phyloP scores from a whole-genome alignment of 2,113 vertebrate species.

The Isichthys henryi region DNA sequence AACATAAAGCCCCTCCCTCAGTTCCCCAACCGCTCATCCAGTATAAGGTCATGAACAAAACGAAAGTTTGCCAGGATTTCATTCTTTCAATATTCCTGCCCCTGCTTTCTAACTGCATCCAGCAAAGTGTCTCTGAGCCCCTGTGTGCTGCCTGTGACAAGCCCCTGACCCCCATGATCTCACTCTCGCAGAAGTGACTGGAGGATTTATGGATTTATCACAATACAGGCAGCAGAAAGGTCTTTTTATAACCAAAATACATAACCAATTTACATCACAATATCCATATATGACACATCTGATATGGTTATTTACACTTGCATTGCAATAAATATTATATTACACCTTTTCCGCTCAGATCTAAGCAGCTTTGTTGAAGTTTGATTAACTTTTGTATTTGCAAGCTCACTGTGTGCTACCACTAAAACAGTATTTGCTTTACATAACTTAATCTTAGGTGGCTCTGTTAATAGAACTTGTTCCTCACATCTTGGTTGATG shows the following conservation, averaged over 20 bases:
- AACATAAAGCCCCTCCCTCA: not conserved
- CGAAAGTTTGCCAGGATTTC: not conserved
- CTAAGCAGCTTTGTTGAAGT: not conserved
- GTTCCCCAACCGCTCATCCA: not conserved
- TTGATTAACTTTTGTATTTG: not conserved
- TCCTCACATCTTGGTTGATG: not conserved
- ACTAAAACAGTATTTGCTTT: not conserved
- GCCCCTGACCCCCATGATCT: not conserved
- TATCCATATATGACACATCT: not conserved
- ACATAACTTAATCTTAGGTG: not conserved
- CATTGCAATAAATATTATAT: not conserved
- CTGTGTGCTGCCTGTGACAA: not conserved
- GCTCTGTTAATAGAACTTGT: not conserved
- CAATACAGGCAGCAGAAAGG: not conserved
- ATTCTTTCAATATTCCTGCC: not conserved
- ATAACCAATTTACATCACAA: not conserved
- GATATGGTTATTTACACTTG: not conserved
- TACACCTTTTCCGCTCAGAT: not conserved
- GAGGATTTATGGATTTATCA: not conserved
- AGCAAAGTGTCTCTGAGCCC: not conserved
- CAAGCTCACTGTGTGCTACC: not conserved
- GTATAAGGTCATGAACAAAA: not conserved
- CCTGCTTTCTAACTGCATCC: not conserved
- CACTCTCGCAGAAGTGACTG: not conserved
- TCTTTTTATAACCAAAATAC: not conserved